Base-by-base conservation (phyloP, 1,140 invertebrate genomes). In the Pseudomyrmex gracilis region DNA sequence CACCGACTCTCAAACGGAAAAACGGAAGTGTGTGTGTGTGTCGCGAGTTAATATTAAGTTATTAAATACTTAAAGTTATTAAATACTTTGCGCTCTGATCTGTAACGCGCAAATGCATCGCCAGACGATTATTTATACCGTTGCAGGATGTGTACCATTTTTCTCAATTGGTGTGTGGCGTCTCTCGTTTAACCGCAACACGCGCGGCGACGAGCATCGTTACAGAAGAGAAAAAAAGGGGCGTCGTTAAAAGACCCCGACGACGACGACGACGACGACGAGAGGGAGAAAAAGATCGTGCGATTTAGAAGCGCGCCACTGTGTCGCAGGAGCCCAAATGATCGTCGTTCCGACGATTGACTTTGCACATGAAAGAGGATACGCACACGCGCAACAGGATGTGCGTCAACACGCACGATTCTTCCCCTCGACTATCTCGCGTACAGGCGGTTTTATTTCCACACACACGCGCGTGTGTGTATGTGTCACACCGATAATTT, bases 311-410 rank as follows among this genome's bases (percentile, higher is more conserved):
- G 10, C 8, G 8, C 13, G 47, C n/a, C 22, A 4, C 60, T 24
- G 47, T 17, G 17, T 15, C 34, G 49, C 22, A 22, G 34, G n/a
- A n/a, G 63, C 34, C 34, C 17, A 55, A 57, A 78, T 68, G 20
- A 67, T 68, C 74, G 45, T 45, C 47, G n/a, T 67, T 55, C 12
- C 34, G 57, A 64, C 61, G 61, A 73, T 73, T 58, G 47, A 66
- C 24, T 77, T 57, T 43, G 51, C 9, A 68, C 12, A 5, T 20
- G 24, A 61, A 64, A 13, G 20, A 9, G 34, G 22, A 45, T 45
- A 63, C 13, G 7, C 47, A 61, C 9, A 8, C 13, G 13, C 24
- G 2, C 9, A 10, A 58, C 3, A 12, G 0, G 5, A 24, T 43
- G 61, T 20, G n/a, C 9, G 53, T 43, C 15, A 24, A 57, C 13